Conservation (phyloP, 2,797 vertebrate species). For the Enteromius mattozi region DNA sequence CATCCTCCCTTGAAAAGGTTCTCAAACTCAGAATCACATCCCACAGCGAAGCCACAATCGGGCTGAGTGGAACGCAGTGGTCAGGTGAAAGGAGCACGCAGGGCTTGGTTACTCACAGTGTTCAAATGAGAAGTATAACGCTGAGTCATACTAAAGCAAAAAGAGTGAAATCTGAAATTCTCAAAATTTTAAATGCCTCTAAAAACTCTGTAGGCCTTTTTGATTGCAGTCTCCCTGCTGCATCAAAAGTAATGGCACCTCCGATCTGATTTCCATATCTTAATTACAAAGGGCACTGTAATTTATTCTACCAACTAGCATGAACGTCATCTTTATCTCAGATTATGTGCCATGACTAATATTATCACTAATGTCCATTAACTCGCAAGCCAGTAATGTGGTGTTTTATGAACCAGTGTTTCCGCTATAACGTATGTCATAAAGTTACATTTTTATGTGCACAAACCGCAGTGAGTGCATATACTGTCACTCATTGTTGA, state of each 20-base stretch:
- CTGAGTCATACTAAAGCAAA: background rate
- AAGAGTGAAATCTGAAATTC: background rate
- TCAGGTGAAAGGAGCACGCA: conserved; percentile 32
- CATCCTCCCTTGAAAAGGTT: conserved; percentile 51
- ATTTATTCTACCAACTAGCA: background rate
- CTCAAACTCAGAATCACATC: conserved; percentile 50
- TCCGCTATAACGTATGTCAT: background rate
- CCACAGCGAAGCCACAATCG: conserved; percentile 48
- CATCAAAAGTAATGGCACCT: background rate
- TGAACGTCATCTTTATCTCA: conserved; percentile 19
- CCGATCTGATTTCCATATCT: background rate
- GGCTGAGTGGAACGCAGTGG: conserved; percentile 33
- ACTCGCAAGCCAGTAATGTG: conserved; percentile 23
- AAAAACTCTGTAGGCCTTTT: background rate
- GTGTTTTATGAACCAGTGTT: conserved; percentile 34
- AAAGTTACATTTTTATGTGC: conserved; percentile 7
- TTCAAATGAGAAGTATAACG: background rate
- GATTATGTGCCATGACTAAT: conserved; percentile 38
- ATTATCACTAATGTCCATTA: conserved; percentile 40
- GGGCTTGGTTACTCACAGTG: conserved; percentile 12
- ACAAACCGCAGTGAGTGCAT: background rate
- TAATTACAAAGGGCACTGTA: conserved; percentile 8
- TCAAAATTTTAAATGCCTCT: background rate
- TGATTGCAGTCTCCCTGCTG: background rate
- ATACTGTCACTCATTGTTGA: background rate